phyloP scores from a whole-genome alignment of 2,888 invertebrate genomes.

The Cordilura impudica region DNA sequence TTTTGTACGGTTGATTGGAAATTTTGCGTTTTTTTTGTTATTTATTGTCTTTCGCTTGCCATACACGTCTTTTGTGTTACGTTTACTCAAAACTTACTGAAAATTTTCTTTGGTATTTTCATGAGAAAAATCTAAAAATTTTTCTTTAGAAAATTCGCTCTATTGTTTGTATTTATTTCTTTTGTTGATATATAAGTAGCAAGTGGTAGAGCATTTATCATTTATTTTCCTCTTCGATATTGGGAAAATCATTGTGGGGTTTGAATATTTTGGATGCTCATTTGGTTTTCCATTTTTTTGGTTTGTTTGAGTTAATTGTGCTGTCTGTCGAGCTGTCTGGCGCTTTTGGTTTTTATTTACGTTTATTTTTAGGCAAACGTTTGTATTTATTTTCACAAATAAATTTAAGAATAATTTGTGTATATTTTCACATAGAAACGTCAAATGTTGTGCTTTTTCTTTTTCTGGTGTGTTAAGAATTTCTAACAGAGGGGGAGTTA shows the following conservation, averaged over 20 bases:
- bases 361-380: conserved; percentile 48
- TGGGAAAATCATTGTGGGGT: conserved; percentile 8
- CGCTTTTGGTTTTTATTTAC: conserved; percentile 47
- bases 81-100: conserved; percentile 35
- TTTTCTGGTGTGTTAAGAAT: background rate
- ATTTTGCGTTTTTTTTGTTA: conserved; percentile 8
- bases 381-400: conserved; percentile 23
- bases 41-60: conserved; percentile 9
- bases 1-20: background rate
- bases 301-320: conserved; percentile 36
- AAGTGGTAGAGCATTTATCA: background rate
- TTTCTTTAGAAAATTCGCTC: background rate
- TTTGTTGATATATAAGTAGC: background rate
- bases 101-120: conserved; percentile 21
- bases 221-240: conserved; percentile 32
- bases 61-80: conserved; percentile 27
- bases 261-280: conserved; percentile 2
- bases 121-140: background rate
- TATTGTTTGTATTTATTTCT: background rate
- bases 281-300: conserved; percentile 2
- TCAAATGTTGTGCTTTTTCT: conserved; percentile 26
- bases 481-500: conserved; percentile 6
- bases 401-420: background rate
- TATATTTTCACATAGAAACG: conserved; percentile 16
- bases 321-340: conserved; percentile 42